Evolutionary conservation across 2,888 invertebrate species (phyloP).

Genomic region (Parapristionchus giblindavisi): DNA sequence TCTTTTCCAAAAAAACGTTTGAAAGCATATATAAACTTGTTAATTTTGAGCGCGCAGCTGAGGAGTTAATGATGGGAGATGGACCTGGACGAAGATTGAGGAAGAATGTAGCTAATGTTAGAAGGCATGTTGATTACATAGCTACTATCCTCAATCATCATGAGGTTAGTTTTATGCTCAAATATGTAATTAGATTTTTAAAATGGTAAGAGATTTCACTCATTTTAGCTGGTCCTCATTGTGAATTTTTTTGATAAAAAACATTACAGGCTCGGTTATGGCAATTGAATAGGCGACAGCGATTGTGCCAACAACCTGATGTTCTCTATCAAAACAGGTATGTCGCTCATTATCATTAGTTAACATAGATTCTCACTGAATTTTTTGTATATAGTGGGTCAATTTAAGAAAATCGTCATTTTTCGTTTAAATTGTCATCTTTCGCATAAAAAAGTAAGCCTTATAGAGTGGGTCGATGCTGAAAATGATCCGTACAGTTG

Average conservation of each 20-base stretch:
- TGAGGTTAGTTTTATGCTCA: constrained; percentile 50
- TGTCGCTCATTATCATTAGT: too few relatives aligned
- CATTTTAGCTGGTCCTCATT: too few relatives aligned
- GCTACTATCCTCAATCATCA: constrained; percentile 65
- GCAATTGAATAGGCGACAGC: constrained; percentile 91
- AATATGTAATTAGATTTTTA: too few relatives aligned
- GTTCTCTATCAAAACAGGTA: constrained; percentile 80
- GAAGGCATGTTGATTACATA: constrained; percentile 67
- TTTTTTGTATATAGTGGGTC: too few relatives aligned
- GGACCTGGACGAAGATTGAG: constrained; percentile 66
- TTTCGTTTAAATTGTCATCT: too few relatives aligned
- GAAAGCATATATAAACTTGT: background rate
- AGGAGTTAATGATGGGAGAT: constrained; percentile 46
- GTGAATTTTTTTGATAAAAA: too few relatives aligned
- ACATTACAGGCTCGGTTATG: constrained; percentile 83
- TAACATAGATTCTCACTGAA: too few relatives aligned
- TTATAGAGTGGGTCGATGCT: background rate
- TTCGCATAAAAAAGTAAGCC: too few relatives aligned
- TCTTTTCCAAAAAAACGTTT: background rate
- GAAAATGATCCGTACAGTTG: too few relatives aligned
- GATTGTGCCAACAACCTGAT: constrained; percentile 90
- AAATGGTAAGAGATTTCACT: too few relatives aligned
- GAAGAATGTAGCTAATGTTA: constrained; percentile 68
- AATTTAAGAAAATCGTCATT: too few relatives aligned
- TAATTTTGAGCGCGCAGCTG: constrained; percentile 33